A percentile compares a stretch with the other conserved stretches of the same genome.
These are phyloP conservation scores for Alligator sinensis DNA, from an alignment of 2,113 vertebrate species.

Conservation along the genomic window DNA sequence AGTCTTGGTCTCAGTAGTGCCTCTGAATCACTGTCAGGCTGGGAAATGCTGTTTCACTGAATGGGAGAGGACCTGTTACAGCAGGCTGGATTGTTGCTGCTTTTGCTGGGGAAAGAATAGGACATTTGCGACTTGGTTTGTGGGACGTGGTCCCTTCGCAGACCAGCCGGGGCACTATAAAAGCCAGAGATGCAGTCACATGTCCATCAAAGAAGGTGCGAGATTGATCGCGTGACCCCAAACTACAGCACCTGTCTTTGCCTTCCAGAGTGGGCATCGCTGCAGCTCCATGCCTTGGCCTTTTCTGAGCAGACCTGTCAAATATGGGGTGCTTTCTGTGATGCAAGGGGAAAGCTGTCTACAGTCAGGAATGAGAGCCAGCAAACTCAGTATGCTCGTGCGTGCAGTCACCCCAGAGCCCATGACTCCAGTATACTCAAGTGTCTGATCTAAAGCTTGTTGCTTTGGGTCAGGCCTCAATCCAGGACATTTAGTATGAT, in stretches of 20 bases:
- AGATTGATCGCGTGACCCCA: background rate
- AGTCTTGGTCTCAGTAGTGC: slow-evolving; percentile 47
- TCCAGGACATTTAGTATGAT: too few relatives aligned
- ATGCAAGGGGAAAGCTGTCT: background rate
- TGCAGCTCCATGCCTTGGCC: background rate
- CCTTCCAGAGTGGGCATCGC: background rate
- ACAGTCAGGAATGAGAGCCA: background rate
- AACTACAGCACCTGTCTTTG: background rate
- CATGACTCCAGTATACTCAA: background rate
- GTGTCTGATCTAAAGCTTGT: background rate
- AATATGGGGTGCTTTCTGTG: background rate
- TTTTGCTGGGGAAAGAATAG: background rate
- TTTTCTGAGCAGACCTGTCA: background rate
- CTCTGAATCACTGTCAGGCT: background rate
- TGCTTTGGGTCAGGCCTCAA: background rate
- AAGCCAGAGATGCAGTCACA: accelerated
- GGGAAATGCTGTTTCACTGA: background rate
- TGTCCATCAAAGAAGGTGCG: accelerated
- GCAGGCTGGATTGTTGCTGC: background rate
- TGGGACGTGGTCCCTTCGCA: background rate
- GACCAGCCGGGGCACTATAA: background rate
- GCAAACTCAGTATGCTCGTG: too few relatives aligned
- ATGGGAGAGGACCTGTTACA: background rate
- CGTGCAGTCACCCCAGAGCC: background rate
- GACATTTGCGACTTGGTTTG: background rate